Evolutionary conservation across 2,888 invertebrate genomes (phyloP), one percentile per base, ranked within the genome.

Genomic region (Colletes collaris): DNA sequence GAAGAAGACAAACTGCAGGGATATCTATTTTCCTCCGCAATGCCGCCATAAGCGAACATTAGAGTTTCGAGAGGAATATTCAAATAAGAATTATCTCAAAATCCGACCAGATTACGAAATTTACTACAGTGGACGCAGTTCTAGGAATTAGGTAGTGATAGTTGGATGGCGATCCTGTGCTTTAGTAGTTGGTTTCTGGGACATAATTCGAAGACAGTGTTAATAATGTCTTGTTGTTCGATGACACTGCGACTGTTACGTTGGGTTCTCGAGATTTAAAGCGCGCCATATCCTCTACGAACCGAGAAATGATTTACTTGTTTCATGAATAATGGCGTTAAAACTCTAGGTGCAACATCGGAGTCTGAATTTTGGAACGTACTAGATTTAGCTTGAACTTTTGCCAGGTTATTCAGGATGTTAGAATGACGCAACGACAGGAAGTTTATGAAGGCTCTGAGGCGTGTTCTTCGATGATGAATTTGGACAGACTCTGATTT

Each of bases 351-450:
- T 40, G 52, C 62, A 35, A 49, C 55, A 62, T 44, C 49, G 3
- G 44, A 10, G 19, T 7, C 46, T 7, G 50, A 63, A 27, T 66
- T 75, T 75, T 35, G n/a, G 56, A 46, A 19, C 44, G 62, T 19
- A 62, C 49, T 59, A 7, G 44, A 56, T 63, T 75, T 67, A 73
- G 44, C 76, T 75, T 75, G 76, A 75, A 49, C 16, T 56, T 50
- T 11, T 75, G 66, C 66, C 76, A 76, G 60, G 35, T 67, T 63
- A 67, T 76, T 67, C 60, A 40, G 40, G 19, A 75, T 44, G 44
- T 13, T 16, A 27, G 13, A 4, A 49, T 59, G 46, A 11, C 13
- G 74, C 5, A 62, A 62, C 56, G 52, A 46, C 66, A 50, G 62
- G 37, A 63, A 37, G 59, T 49, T 44, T 58, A 77, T 44, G 53